phyloP scores from a whole-genome alignment of 2,888 invertebrate species.

The Cryptus viduatorius region DNA sequence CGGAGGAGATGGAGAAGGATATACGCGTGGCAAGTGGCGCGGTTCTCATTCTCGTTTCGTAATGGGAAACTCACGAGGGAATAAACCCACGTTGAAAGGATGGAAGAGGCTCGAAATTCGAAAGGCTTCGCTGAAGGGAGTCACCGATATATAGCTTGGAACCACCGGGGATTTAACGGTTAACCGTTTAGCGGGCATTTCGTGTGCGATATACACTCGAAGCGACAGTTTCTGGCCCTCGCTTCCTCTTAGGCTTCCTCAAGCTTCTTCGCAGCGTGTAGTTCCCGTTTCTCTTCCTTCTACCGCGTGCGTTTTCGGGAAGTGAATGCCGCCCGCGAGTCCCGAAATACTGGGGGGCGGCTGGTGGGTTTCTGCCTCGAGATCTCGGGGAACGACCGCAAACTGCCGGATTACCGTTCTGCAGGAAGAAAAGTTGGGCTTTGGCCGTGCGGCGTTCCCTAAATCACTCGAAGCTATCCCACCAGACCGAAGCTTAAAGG shows the following conservation, averaged over 20 bases:
- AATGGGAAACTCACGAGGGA: conserved; percentile 30
- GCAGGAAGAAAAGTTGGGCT: conserved; percentile 66
- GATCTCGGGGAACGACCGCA: conserved; percentile 62
- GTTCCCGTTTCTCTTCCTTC: not conserved
- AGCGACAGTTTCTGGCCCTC: conserved; percentile 48
- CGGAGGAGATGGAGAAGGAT: conserved; percentile 34
- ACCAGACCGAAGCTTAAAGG: conserved; percentile 38
- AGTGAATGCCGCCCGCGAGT: conserved; percentile 21
- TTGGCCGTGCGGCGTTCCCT: conserved; percentile 48
- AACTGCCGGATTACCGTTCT: conserved; percentile 63
- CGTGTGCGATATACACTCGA: conserved; percentile 46
- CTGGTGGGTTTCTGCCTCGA: conserved; percentile 8
- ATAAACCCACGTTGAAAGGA: conserved; percentile 28
- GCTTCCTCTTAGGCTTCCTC: not conserved
- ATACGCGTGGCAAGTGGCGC: not conserved
- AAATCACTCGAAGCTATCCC: conserved; percentile 63
- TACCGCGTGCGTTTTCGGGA: conserved; percentile 47
- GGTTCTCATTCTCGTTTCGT: conserved; percentile 41
- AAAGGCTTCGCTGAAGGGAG: conserved; percentile 29
- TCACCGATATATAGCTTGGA: conserved; percentile 4
- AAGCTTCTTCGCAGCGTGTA: not conserved
- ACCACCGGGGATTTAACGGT: conserved; percentile 66
- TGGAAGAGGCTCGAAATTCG: conserved; percentile 61
- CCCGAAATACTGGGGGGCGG: not conserved
- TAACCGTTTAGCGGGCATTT: conserved; percentile 66